Base-by-base conservation (phyloP, 1,140 invertebrate species). In the Bombus cullumanus region DNA sequence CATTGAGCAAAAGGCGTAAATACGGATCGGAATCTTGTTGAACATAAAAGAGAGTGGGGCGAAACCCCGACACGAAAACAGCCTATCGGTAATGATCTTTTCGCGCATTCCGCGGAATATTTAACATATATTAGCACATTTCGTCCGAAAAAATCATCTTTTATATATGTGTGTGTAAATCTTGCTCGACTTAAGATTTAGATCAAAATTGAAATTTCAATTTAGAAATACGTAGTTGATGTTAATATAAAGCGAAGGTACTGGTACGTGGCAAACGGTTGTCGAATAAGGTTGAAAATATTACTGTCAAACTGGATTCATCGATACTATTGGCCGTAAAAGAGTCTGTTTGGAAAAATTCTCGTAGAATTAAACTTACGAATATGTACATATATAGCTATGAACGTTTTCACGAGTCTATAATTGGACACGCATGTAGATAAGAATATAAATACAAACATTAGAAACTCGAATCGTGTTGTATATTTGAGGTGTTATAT, bases 401-500 rank as follows among this genome's bases (percentile, higher is more conserved):
- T 47, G 8, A 53, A 43, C 13, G 47, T 39, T 64, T 79, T 59
- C 34, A 79, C 47, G 64, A 9, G 8, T 79, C n/a, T 69, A 47
- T 64, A 37, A 71, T 78, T 83, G 57, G 47, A 18, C 82, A 39
- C 34, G 37, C 37, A 78, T 47, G 64, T 41, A 59, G 18, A 53
- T 53, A 53, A 5, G 18, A 53, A 22, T 15, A 57, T 62, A 79
- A 71, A 79, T 59, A 84, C 75, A 79, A 79, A 79, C 34, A 71
- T 41, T 69, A 64, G 31, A 75, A 31, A 25, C 34, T 22, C 4
- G 53, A 1, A 66, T 47, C 43, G 25, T 64, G 25, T 43, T 73
- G 69, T 66, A n/a, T 31, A 31, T 39, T 68, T n/a, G 62, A 77
- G 81, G 31, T 77, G 81, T 77, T 68, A 68, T 28, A 83, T 66